A percentile compares a stretch with the other conserved stretches of the same genome.
These are phyloP conservation scores for Synanthedon tipuliformis DNA, from an alignment of 2,888 invertebrate species.

Conservation along the genomic window DNA sequence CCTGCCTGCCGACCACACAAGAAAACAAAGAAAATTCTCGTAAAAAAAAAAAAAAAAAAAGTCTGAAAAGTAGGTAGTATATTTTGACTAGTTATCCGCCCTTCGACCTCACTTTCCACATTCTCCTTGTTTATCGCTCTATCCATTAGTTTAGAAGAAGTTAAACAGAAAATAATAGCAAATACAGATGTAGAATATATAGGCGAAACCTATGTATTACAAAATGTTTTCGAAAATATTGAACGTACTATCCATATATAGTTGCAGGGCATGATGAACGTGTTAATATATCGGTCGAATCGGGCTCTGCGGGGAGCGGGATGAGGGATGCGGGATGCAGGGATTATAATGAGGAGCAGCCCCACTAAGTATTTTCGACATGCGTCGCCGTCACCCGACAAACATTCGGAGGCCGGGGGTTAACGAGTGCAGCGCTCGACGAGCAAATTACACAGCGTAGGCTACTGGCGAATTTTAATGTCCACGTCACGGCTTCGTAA, in stretches of 20 bases:
- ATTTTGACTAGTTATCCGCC: no score
- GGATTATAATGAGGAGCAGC: constrained; percentile 63
- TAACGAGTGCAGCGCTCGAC: constrained; percentile 43
- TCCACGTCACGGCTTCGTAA: constrained; percentile 13
- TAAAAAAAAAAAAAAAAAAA: no score
- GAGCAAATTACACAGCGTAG: constrained; percentile 39
- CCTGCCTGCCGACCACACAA: no score
- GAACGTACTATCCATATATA: constrained; percentile 1
- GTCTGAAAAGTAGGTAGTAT: no score
- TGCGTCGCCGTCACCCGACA: constrained; percentile 67
- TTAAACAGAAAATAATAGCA: no score
- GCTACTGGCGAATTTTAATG: constrained; percentile 31
- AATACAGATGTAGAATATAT: no score
- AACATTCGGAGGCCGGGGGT: constrained; percentile 47
- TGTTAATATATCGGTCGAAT: constrained; percentile 65
- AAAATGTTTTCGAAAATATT: no score
- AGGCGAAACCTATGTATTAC: no score
- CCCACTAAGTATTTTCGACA: constrained; percentile 70
- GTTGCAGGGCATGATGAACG: constrained; percentile 25
- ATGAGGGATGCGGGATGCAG: constrained; percentile 18
- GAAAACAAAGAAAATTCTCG: no score
- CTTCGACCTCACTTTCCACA: no score
- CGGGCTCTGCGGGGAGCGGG: constrained; percentile 21
- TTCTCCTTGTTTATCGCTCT: no score
- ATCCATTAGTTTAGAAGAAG: no score